Evolutionary conservation across 2,888 invertebrate genomes (phyloP), one percentile per base, ranked within the genome.

Genomic region (Plagodis pulveraria): DNA sequence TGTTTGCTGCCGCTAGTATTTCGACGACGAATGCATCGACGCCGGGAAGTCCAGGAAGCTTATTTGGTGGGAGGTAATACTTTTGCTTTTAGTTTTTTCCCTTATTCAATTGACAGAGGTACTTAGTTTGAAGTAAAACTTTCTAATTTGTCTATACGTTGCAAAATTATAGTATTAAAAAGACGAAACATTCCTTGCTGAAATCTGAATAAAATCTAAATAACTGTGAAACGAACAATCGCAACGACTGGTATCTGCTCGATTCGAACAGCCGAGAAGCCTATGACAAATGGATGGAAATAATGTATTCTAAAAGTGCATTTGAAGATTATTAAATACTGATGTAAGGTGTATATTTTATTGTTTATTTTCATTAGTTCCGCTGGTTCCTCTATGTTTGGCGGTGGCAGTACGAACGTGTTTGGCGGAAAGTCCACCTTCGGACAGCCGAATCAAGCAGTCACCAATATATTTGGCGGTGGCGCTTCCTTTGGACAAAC

Each of bases 1-100:
- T 93, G 65, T 93, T 93, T 68, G 89, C 90, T 1, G 76, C 88
- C 0, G 89, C 90, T 10, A 91, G 84, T 67, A 93, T 93, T 69
- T 91, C 92, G 0, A 87, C 91, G 0, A 89, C 89, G 0, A 87
- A 74, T 48, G 84, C 89, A 0, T 73, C 86, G 0, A 72, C 85
- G 6, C 81, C 74, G 33, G 69, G 72, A 0, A 82, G 76, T 43
- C 81, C 83, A 6, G 88, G 88, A 47, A 90, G 77, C 68, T 85
- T 90, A 64, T 91, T 92, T 69, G 89, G 88, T 32, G 80, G 82
- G 67, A 79, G 86, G 91, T 90, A 76, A 80, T 66, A 33, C 8
- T 0, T 6, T 43, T 43, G 6, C 5, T n/a, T 12, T 6, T 22
- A 11, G 11, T 43, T 22, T 22, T 22, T 22, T 22, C 22, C 22